These are phyloP conservation scores for Cataglyphis rosenhaueri DNA, from an alignment of 2,888 invertebrate genomes.

Conservation along the genomic window DNA sequence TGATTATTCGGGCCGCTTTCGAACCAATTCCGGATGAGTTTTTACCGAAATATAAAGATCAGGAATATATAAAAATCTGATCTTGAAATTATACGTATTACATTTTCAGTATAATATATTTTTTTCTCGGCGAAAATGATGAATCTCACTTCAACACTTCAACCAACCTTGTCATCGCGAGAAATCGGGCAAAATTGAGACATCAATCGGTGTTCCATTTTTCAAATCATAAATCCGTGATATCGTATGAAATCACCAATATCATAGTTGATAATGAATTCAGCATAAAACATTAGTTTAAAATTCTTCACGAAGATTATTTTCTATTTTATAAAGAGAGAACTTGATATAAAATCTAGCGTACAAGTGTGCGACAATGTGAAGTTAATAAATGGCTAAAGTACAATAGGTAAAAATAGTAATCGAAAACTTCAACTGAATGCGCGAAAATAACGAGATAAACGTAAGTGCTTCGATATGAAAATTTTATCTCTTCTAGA, in stretches of 20 bases:
- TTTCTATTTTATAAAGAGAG: background rate
- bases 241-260: background rate
- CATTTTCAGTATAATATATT: background rate
- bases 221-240: background rate
- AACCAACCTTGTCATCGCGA: background rate
- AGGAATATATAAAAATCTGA: conserved; percentile 16
- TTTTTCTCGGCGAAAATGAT: background rate
- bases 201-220: background rate
- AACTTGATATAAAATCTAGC: background rate
- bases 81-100: background rate
- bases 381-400: background rate
- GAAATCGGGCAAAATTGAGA: conserved; percentile 23
- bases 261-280: background rate
- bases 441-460: background rate
- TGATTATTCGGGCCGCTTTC: conserved; percentile 14
- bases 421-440: background rate
- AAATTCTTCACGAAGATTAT: background rate
- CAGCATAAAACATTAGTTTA: background rate
- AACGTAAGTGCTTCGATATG: background rate
- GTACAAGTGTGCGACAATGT: background rate
- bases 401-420: background rate
- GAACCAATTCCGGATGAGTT: background rate
- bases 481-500: background rate
- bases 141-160: background rate
- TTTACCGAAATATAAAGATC: conserved; percentile 49